These are phyloP conservation scores for Phrynocephalus vlangalii DNA, from an alignment of 2,797 vertebrate genomes.

Conservation along the genomic window DNA sequence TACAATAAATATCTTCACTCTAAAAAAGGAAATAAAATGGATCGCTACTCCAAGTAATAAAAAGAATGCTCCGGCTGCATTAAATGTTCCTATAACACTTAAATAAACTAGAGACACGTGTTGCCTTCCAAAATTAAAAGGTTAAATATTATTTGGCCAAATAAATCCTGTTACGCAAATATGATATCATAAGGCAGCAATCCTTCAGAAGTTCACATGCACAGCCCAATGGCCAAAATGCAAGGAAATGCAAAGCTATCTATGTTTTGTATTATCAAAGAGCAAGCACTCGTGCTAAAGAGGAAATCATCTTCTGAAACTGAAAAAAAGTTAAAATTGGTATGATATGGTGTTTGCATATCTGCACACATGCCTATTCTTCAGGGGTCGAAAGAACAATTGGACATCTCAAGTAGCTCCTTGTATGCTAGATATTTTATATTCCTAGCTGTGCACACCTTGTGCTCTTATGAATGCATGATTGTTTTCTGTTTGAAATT, in stretches of 20 bases:
- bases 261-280: not conserved
- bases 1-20: not conserved
- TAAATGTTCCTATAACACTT: not conserved
- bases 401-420: not conserved
- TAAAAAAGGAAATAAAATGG: not conserved
- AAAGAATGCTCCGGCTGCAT: not conserved
- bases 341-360: not conserved
- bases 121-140: not conserved
- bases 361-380: conserved; percentile 4
- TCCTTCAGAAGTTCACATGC: not conserved
- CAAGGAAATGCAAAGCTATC: not conserved
- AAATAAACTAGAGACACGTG: not conserved
- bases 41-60: not conserved
- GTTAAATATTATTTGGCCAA: not conserved
- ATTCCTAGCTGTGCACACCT: not conserved
- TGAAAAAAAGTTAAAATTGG: not conserved
- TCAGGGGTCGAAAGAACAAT: conserved; percentile 9
- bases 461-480: not conserved
- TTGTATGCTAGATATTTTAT: not conserved
- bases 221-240: not conserved
- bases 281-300: not conserved
- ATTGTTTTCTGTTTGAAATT: not conserved
- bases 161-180: not conserved
- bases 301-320: not conserved
- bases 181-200: not conserved